Evolutionary conservation across 2,113 vertebrate species (phyloP).

Genomic region (Lathamus discolor): DNA sequence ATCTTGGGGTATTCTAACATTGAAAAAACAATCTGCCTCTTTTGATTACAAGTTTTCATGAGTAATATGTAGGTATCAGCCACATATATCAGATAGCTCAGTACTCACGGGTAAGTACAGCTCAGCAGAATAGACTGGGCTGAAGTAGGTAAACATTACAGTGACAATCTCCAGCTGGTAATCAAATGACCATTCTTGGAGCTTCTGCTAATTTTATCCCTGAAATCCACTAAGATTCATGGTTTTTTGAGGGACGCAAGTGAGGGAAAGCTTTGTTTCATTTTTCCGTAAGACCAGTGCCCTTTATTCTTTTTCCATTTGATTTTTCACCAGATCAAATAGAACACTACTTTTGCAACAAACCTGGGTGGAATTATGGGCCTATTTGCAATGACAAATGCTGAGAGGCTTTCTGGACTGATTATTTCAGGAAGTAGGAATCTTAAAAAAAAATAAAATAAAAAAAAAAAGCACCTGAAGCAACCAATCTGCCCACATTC

Average conservation of each 20-base stretch:
- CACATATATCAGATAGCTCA: not conserved
- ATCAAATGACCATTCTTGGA: not conserved
- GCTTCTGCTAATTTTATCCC: not conserved
- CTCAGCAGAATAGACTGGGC: not conserved
- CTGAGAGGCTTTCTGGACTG: not conserved
- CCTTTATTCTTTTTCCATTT: not conserved
- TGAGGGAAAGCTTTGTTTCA: not conserved
- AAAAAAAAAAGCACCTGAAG: not conserved
- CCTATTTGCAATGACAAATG: not conserved
- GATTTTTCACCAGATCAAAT: not conserved
- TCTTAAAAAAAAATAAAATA: not conserved
- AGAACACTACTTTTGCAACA: not conserved
- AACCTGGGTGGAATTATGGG: not conserved
- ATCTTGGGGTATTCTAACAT: not conserved
- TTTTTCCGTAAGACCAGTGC: not conserved
- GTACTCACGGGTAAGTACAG: not conserved
- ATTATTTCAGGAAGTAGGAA: not conserved
- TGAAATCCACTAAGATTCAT: not conserved
- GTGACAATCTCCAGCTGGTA: not conserved
- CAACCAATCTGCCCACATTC: not conserved
- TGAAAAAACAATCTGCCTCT: not conserved
- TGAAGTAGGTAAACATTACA: not conserved
- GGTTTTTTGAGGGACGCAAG: not conserved
- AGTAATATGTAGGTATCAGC: not conserved
- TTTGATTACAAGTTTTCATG: not conserved